Evolutionary conservation across 35 echinoderm and acorn worm genomes (phyloP), one percentile per base, ranked within the genome.

Genomic region (Heliocidaris erythrogramma): DNA sequence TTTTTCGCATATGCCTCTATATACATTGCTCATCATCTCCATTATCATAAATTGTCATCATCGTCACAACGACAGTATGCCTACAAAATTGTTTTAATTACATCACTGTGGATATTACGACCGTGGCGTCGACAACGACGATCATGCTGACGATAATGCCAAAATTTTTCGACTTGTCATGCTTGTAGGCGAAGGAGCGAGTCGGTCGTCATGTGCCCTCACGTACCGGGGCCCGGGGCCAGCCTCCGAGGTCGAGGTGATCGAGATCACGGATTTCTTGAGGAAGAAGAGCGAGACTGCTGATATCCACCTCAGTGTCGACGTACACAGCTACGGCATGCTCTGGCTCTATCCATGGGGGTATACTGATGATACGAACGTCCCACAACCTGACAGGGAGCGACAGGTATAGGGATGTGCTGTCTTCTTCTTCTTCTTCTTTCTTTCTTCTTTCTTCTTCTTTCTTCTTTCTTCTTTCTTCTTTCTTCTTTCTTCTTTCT

Each of bases 311-410:
- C 61, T 97, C 5, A 85, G 49, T 86, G 94, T 97, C 48, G 96
- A 97, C 49, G 85, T 97, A 92, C 96, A 97, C 29, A 95, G 94
- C 85, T 97, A 97, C 49, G 96, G 96, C 49, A 85, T 48, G 85
- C 94, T 94, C 92, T 97, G 96, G 96, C 91, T 97, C 78, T 97
- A 94, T 89, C 96, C 96, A 16, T 97, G 96, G 96, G 96, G 96
- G 24, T 97, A 97, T 47, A 86, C 94, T n/a, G 50, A 48, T 89
- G 31, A 32, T 89, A 32, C 0, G 32, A 89, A 18, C 31, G 87
- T 42, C 11, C 88, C 29, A 48, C 87, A 89, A 89, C 87, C 87
- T 13, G 31, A 89, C 24, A 89, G 47, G 29, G 31, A 32, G 24
- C 31, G 47, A 48, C 87, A 89, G 30, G 87, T 89, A n/a, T n/a